Evolutionary conservation across 64 coral and sea anemone species (phyloP), one percentile per base, ranked within the genome.

Genomic region (Trachythela sp.): DNA sequence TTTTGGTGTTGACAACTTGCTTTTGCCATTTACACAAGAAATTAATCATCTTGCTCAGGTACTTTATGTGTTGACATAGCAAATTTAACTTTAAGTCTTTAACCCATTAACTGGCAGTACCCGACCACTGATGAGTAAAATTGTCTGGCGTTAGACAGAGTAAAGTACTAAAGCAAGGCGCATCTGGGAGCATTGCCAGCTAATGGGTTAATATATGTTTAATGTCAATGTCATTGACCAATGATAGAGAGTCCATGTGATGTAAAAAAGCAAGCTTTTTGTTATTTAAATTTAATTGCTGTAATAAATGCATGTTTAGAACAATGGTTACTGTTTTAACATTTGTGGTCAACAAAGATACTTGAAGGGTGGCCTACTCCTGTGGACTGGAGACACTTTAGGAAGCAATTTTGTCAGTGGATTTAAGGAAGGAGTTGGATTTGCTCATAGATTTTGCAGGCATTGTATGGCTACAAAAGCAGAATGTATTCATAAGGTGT

Each of bases 401-500:
- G 87, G 87, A 29, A 88, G 87, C 40, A 88, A 88, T 76, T 76
- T 29, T 88, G 59, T 88, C 39, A 75, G 87, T 76, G 60, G 64
- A 30, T 88, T 72, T 48, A 88, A 76, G 59, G 87, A 88, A 72
- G 87, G 41, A 40, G 64, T 88, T 88, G 87, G 87, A 40, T 14
- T 32, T 15, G 87, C 87, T 32, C 64, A 43, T 42, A 26, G 87
- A 76, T 40, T 80, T 80, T 88, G 87, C 40, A 88, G 87, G 39
- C 87, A 88, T 48, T 77, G 86, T 48, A 88, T 88, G 87, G 87
- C 36, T 27, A 88, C 87, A 88, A 88, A 48, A 29, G 87, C 43
- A 88, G 58, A 80, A 30, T 37, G 75, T 36, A 5, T 4, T 38
- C 37, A 39, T 39, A 80, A 80, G 37, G 75, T 80, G 17, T 5